A percentile compares a stretch with the other conserved stretches of the same genome.
phyloP scores from a whole-genome alignment of 2,888 invertebrate species.

The Lymantria monacha region DNA sequence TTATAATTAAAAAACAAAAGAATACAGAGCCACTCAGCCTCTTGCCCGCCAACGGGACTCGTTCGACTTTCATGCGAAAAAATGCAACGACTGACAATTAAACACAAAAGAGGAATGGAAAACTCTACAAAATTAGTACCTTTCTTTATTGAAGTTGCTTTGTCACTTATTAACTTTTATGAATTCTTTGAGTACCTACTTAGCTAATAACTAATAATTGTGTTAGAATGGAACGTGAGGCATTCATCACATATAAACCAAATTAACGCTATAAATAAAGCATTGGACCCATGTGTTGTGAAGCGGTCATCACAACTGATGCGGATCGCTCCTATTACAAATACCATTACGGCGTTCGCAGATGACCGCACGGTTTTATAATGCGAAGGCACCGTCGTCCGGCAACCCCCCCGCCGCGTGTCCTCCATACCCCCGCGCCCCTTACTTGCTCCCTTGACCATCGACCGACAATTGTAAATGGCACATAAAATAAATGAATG shows the following conservation, averaged over 20 bases:
- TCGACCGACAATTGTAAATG: constrained; percentile 84
- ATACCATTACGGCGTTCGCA: constrained; percentile 79
- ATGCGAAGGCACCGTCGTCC: constrained; percentile 75
- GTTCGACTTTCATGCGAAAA: constrained; percentile 68
- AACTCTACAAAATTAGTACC: constrained; percentile 34
- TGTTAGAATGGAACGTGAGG: no score
- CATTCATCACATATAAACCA: constrained; percentile 30
- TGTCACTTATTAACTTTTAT: constrained; percentile 34
- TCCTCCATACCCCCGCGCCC: constrained; percentile 45
- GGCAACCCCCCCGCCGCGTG: constrained; percentile 41
- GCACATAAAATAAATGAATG: constrained; percentile 84
- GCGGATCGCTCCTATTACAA: constrained; percentile 73
- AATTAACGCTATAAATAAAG: constrained; percentile 71
- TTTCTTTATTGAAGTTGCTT: constrained; percentile 33
- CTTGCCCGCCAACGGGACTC: constrained; percentile 59
- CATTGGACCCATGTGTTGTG: constrained; percentile 66
- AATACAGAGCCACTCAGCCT: constrained; percentile 79
- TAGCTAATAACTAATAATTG: no score
- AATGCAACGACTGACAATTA: constrained; percentile 69
- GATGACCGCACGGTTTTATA: constrained; percentile 83
- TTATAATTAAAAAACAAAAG: constrained; percentile 83
- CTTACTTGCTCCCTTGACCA: constrained; percentile 79
- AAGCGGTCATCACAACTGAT: constrained; percentile 63
- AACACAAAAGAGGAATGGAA: constrained; percentile 44
- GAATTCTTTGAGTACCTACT: constrained; percentile 19